Conservation (phyloP, 2,888 invertebrate species). For the Sesamia inferens region DNA sequence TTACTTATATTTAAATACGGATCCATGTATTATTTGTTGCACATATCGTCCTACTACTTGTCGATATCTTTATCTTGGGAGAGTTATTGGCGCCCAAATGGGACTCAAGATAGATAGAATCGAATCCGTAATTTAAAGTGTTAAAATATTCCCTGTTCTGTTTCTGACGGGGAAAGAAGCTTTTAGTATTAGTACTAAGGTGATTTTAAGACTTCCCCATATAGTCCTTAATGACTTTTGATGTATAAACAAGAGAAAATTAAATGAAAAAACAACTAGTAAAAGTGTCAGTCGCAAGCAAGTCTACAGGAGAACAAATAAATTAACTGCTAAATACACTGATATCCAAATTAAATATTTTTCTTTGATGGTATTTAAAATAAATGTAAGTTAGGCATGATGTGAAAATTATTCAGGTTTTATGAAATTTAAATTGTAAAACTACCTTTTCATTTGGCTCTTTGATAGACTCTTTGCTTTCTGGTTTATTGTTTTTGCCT, state of each 20-base stretch:
- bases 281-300: not conserved
- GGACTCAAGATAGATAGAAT: not conserved
- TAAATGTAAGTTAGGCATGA: not conserved
- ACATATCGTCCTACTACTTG: not conserved
- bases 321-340: conserved; percentile 12
- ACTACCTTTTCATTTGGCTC: not conserved
- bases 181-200: not conserved
- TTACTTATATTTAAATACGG: not conserved
- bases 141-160: not conserved
- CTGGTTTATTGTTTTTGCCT: not conserved
- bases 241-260: not conserved
- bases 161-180: not conserved
- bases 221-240: not conserved
- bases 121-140: not conserved
- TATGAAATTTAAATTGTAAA: conserved; percentile 12
- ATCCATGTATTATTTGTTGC: not conserved
- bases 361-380: conserved; percentile 7
- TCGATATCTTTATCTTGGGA: not conserved
- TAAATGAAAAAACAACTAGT: not conserved
- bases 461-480: conserved; percentile 5
- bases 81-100: conserved; percentile 37
- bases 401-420: conserved; percentile 15
- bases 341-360: conserved; percentile 13
- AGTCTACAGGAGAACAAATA: not conserved
- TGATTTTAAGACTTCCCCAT: not conserved